These are phyloP conservation scores for Protonemura montana DNA, from an alignment of 2,888 invertebrate species.

Conservation along the genomic window DNA sequence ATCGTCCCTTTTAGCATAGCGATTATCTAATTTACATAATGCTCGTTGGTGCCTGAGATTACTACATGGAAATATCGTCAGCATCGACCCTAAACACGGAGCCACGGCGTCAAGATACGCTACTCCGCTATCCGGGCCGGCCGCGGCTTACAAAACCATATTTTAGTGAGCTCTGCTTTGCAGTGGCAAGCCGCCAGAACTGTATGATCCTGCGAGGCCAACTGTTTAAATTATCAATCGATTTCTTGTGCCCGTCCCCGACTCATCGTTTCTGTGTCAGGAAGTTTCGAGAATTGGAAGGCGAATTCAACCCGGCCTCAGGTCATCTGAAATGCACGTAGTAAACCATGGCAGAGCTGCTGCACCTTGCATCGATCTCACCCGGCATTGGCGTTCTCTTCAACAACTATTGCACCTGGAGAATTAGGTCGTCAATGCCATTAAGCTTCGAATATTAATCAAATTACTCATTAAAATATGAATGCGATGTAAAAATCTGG, in stretches of 20 bases:
- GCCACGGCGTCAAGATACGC: neutral
- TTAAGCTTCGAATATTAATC: neutral
- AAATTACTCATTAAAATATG: neutral
- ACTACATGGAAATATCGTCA: slow-evolving; percentile 27
- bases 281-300: neutral
- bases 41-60: slow-evolving; percentile 27
- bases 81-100: slow-evolving; percentile 21
- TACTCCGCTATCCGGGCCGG: neutral
- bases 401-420: neutral
- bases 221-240: slow-evolving; percentile 12
- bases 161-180: neutral
- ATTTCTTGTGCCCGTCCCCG: neutral
- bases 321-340: neutral
- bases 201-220: neutral
- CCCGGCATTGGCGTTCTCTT: neutral
- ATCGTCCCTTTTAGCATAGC: slow-evolving; percentile 18
- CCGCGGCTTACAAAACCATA: slow-evolving; percentile 25
- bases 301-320: neutral
- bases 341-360: neutral
- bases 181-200: neutral
- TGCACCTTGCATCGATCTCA: neutral
- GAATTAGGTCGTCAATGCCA: neutral
- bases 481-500: neutral
- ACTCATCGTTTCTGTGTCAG: neutral
- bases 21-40: slow-evolving; percentile 34